Evolutionary conservation across 2,797 vertebrate genomes (phyloP), one percentile per base, ranked within the genome.

Genomic region (Podargus strigoides): DNA sequence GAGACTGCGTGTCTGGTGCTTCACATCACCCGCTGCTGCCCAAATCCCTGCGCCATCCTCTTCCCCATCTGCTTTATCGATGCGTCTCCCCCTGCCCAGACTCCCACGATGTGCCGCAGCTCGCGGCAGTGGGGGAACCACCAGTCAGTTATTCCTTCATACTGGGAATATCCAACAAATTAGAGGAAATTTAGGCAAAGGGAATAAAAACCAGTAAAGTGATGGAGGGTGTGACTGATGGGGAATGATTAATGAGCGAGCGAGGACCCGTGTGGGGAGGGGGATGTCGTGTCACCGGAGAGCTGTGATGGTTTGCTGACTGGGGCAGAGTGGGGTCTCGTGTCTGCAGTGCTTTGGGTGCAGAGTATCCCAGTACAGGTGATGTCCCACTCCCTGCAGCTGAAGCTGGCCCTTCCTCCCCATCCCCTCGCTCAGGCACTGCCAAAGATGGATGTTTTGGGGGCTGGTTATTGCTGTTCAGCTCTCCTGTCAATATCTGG

Each of bases 211-310:
- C 21, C 41, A 26, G 42, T 26, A 67, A 74, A 17, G 41, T 15
- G 66, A 21, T 20, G 53, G 63, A 52, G 62, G 70, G 41, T 0
- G 4, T 56, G 68, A 41, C 41, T 11, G 52, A 37, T n/a, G 21
- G 85, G 56, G 32, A 77, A 36, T n/a, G 32, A 50, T 64, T 41
- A 64, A 74, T 18, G n/a, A 59, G 28, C 0, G 9, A n/a, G 3
- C 1, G 6, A 58, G 59, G 53, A 46, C 4, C 14, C 0, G 0
- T 3, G 11, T 27, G 59, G n/a, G 50, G 11, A 47, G 49, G 44
- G 21, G 39, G 30, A 7, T 0, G 6, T 3, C 0, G 1, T 30
- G 47, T 12, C 47, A 1, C 53, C 1, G 6, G 47, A 1, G 34
- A 52, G 27, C 58, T 27, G 32, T 5, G 78, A 17, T 20, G 52